Base-by-base conservation (phyloP, 35 echinoderm and acorn worm genomes). In the Strongylocentrotus purpuratus region DNA sequence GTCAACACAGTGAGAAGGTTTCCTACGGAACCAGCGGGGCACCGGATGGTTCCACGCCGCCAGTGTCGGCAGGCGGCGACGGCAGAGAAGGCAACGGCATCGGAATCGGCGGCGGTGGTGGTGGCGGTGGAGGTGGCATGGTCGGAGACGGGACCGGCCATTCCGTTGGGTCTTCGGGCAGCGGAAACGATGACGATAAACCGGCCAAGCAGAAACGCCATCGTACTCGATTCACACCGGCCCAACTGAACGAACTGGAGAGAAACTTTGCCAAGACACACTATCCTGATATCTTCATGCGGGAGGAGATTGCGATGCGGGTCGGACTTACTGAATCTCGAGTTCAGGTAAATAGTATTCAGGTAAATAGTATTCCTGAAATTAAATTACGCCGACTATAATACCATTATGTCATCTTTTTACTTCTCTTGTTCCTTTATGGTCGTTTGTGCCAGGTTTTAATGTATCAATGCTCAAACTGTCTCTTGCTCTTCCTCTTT, bases 221-320 rank as follows among this genome's bases (percentile, higher is more conserved):
- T 94, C 90, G 98, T 31, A 99, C 98, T 28, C 94, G 98, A 28
- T 99, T 99, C 93, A 99, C 98, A 11, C 98, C 98, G 8, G 98
- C 98, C 2, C 98, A 99, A 91, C 95, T 99, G 60, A 99, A 99
- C 95, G 98, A 99, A 96, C 94, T 99, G 33, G 98, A 99, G 92
- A 91, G 98, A 61, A 99, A 99, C 94, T 99, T 99, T 89, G 98
- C 98, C 31, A 99, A 99, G 94, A 99, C 98, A 15, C 98, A 99
- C 88, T 99, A 99, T 88, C 98, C 98, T 33, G 98, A 99, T 97
- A 99, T 99, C 33, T 99, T 99, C 90, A 99, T 99, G 98, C 95
- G 98, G 59, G 98, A 99, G 89, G 98, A 99, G 92, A 99, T 99
- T 78, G 98, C 98, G 45, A 99, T 99, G 98, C 89, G 98, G 89